Evolutionary conservation across 2,113 vertebrate genomes (phyloP).

Genomic region (Oxygymnocypris stewartii): DNA sequence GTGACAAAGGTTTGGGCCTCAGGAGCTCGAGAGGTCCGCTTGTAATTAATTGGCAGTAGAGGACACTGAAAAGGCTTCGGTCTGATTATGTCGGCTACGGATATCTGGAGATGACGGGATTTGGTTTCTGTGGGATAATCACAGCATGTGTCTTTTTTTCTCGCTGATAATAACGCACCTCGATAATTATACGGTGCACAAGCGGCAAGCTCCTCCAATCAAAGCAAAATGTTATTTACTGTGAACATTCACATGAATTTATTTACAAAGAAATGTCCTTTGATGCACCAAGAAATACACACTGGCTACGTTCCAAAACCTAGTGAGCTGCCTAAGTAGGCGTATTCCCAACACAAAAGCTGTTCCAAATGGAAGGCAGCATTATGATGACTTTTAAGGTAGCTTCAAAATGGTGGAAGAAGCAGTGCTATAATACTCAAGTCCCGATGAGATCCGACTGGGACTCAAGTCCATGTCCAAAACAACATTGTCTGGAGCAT

Average conservation of each 20-base stretch:
- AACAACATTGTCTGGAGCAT: background rate
- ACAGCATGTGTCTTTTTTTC: slow-evolving; percentile 21
- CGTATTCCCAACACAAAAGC: background rate
- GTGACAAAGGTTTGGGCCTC: slow-evolving; percentile 28
- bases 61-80: slow-evolving; percentile 25
- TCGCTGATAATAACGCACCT: slow-evolving; percentile 22
- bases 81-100: background rate
- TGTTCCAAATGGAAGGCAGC: background rate
- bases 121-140: slow-evolving; percentile 15
- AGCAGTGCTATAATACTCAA: background rate
- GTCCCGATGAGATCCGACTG: background rate
- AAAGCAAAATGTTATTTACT: slow-evolving; percentile 32
- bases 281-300: background rate
- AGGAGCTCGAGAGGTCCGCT: slow-evolving; percentile 14
- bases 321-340: background rate
- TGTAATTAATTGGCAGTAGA: slow-evolving; percentile 49
- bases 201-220: slow-evolving; percentile 1
- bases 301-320: background rate
- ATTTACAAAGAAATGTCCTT: slow-evolving; percentile 14
- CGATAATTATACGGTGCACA: slow-evolving; percentile 14
- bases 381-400: background rate
- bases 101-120: slow-evolving; percentile 18
- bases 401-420: background rate
- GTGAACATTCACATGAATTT: background rate
- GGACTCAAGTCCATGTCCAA: too few species aligned